Evolutionary conservation across 1,140 invertebrate species (phyloP), one percentile per base, ranked within the genome.

Genomic region (Idris sp.): DNA sequence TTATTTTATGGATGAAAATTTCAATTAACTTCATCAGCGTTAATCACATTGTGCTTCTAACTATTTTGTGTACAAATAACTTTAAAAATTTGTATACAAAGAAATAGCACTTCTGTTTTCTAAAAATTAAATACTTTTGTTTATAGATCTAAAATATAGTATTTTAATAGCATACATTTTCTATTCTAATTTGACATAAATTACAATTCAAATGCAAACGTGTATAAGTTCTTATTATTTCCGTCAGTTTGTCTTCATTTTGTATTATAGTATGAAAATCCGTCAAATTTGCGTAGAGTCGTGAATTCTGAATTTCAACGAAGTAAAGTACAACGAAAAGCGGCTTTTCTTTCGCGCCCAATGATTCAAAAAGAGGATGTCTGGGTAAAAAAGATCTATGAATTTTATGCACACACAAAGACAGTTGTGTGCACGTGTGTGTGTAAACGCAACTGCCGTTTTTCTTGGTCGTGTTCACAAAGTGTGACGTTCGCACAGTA

Each of bases 401-500:
- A 36, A 62, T 56, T 54, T 54, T 28, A 41, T 51, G 36, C 26
- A 14, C 36, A 44, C 19, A 53, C 44, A 36, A 51, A 1, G 18
- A 16, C 19, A 9, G 10, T 14, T 4, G 25, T 25, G 25, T 10
- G 26, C 51, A 9, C 36, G 19, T 49, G 51, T 10, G 14, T 25
- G 51, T 26, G 35, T 14, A 25, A 54, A 18, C 7, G 38, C 31
- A 25, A 4, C 4, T 16, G 35, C 38, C 31, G 11, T 65, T 25
- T 43, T 43, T 59, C 33, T 51, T 31, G 15, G 65, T 44, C 72
- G 64, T 82, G 80, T 74, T 80, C 80, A 83, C 59, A 38, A 44
- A 78, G 64, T 81, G 82, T 84, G 77, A 85, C 84, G 82, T 84
- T 85, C 83, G 58, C 83, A 84, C 81, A 83, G 74, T 80, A 38